Percentiles rank a stretch among this genome's conserved stretches.
Conservation (phyloP, 2,888 invertebrate species). For the Kryphioiulus occultus region DNA sequence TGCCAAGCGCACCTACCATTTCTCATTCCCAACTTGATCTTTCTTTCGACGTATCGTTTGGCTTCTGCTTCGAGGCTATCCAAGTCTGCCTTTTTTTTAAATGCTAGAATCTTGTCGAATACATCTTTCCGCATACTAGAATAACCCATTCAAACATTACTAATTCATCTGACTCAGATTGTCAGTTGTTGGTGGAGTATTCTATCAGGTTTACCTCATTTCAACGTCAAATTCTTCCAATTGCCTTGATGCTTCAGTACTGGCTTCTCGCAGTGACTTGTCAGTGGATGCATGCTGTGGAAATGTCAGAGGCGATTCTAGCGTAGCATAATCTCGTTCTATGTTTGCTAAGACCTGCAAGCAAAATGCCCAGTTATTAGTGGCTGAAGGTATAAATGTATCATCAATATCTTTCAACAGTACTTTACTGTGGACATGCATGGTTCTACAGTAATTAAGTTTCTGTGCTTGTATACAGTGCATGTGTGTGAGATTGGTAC, state of each 20-base stretch:
- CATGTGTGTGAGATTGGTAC: too few relatives aligned
- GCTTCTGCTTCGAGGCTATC: constrained; percentile 60
- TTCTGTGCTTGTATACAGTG: too few relatives aligned
- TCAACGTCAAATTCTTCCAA: constrained; percentile 65
- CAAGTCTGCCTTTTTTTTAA: constrained; percentile 57
- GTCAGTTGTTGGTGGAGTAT: background rate
- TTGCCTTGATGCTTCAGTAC: constrained; percentile 63
- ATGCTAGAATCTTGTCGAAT: constrained; percentile 63
- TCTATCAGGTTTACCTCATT: constrained; percentile 58
- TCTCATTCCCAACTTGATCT: constrained; percentile 63
- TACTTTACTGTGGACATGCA: too few relatives aligned
- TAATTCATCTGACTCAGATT: background rate
- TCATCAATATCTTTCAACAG: too few relatives aligned
- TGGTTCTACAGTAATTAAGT: too few relatives aligned
- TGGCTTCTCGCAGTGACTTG: constrained; percentile 63
- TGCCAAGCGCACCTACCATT: constrained; percentile 60
- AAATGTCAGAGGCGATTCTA: constrained; percentile 62
- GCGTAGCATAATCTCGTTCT: constrained; percentile 60
- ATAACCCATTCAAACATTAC: constrained; percentile 13
- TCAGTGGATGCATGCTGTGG: constrained; percentile 63
- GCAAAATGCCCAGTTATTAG: constrained; percentile 20
- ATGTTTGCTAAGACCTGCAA: constrained; percentile 62
- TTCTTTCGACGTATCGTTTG: constrained; percentile 62
- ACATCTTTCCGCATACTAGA: constrained; percentile 65
- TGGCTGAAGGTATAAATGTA: background rate